Conservation (phyloP, 2,888 invertebrate genomes). For the Poecilus cupreus region DNA sequence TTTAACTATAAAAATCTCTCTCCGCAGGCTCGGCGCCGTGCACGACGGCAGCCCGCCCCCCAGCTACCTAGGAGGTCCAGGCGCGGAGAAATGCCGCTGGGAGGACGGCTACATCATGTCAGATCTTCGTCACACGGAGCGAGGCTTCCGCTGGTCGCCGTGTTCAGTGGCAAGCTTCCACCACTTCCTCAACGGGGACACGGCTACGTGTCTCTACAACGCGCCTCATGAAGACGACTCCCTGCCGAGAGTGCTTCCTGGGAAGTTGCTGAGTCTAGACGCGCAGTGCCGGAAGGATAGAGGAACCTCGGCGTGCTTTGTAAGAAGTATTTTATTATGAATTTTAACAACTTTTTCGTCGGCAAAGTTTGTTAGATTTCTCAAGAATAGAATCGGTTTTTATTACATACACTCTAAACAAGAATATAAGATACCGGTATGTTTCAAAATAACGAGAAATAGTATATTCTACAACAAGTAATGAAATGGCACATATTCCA, state of each 20-base stretch:
- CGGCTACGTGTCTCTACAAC: constrained; percentile 94
- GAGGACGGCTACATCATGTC: constrained; percentile 98
- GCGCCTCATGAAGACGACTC: constrained; percentile 95
- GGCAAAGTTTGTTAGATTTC: too few relatives aligned
- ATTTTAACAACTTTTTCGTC: too few relatives aligned
- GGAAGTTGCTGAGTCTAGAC: constrained; percentile 90
- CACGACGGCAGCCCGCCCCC: constrained; percentile 97
- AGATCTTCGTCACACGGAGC: constrained; percentile 93
- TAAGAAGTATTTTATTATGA: constrained; percentile 73
- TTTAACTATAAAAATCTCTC: too few relatives aligned
- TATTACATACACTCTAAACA: too few relatives aligned
- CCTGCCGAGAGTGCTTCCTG: constrained; percentile 90
- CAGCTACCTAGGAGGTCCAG: constrained; percentile 94
- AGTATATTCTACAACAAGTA: too few relatives aligned
- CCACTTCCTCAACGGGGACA: constrained; percentile 95
- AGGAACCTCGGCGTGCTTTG: constrained; percentile 89
- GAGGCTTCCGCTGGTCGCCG: constrained; percentile 95
- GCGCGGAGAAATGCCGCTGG: constrained; percentile 96
- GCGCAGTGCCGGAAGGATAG: constrained; percentile 95
- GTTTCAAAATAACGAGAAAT: too few relatives aligned
- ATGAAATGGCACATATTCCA: too few relatives aligned
- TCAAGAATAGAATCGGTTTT: too few relatives aligned
- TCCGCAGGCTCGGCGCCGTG: constrained; percentile 90
- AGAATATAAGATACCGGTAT: too few relatives aligned
- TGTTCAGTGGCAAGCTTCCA: constrained; percentile 95